Evolutionary conservation across 2,797 vertebrate species (phyloP).

Genomic region (Sandelia bainsii): DNA sequence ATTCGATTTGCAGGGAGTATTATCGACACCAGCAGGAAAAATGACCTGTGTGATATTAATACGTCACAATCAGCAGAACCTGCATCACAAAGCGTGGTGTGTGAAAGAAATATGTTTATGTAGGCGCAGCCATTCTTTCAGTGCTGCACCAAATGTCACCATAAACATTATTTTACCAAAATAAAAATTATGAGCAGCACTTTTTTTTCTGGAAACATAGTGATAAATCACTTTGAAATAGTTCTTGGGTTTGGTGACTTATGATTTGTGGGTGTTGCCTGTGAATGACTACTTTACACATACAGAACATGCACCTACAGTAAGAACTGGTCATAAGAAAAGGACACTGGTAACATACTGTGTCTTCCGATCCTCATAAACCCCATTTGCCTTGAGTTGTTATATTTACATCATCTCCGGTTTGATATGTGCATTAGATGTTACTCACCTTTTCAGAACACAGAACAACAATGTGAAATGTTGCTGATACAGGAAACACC

Average conservation of each 20-base stretch:
- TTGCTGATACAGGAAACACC: conserved; percentile 40
- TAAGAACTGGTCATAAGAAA: background rate
- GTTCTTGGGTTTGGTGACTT: background rate
- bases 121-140: too few species aligned
- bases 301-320: background rate
- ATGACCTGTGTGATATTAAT: too few species aligned
- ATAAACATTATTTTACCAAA: background rate
- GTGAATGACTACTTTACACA: background rate
- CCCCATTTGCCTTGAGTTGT: background rate
- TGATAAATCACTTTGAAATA: background rate
- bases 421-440: too few species aligned
- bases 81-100: too few species aligned
- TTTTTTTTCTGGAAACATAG: background rate
- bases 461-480: conserved; percentile 3
- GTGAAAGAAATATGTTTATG: too few species aligned
- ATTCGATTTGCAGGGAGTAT: too few species aligned
- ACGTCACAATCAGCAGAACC: too few species aligned
- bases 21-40: too few species aligned
- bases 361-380: background rate
- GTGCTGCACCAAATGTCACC: background rate
- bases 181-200: background rate
- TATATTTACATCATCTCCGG: background rate
- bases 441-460: conserved; percentile 7
- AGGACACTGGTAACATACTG: too few species aligned
- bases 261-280: conserved; percentile 3